phyloP scores from a whole-genome alignment of 2,797 vertebrate genomes.

The Odontamblyopus lacepedii region DNA sequence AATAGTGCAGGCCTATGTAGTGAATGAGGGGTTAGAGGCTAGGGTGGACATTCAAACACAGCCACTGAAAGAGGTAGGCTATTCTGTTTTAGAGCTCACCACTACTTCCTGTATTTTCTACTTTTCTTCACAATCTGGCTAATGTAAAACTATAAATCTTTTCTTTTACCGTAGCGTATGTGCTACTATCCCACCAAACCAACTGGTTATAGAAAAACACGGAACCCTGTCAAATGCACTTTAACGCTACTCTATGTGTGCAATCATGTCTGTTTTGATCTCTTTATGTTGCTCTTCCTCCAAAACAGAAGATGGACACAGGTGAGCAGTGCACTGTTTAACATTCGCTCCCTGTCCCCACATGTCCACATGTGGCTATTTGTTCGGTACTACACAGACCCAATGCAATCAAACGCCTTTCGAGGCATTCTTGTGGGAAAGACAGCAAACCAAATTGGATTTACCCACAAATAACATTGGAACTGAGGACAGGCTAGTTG shows the following conservation, averaged over 20 bases:
- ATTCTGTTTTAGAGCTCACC: too few species aligned
- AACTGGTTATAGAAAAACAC: too few species aligned
- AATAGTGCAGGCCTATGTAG: too few species aligned
- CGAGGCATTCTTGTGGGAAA: conserved; percentile 46
- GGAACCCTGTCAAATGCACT: too few species aligned
- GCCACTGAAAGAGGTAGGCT: too few species aligned
- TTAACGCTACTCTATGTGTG: not conserved
- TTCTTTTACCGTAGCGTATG: too few species aligned
- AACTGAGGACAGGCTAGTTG: conserved; percentile 48
- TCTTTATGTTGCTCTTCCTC: not conserved
- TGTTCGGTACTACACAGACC: conserved; percentile 54
- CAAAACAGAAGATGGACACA: conserved; percentile 18
- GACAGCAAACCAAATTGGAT: conserved; percentile 64
- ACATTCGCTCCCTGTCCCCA: conserved; percentile 36
- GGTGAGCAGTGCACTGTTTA: conserved; percentile 39
- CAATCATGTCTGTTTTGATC: conserved; percentile 5
- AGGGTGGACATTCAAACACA: too few species aligned
- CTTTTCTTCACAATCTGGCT: too few species aligned
- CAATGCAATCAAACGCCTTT: conserved; percentile 62
- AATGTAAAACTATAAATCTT: too few species aligned
- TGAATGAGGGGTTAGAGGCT: too few species aligned
- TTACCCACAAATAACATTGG: conserved; percentile 65
- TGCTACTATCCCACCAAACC: too few species aligned
- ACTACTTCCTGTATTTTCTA: too few species aligned
- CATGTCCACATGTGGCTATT: conserved; percentile 59